Evolutionary conservation across 2,888 invertebrate genomes (phyloP), one percentile per base, ranked within the genome.

Genomic region (Tenthredo livida): DNA sequence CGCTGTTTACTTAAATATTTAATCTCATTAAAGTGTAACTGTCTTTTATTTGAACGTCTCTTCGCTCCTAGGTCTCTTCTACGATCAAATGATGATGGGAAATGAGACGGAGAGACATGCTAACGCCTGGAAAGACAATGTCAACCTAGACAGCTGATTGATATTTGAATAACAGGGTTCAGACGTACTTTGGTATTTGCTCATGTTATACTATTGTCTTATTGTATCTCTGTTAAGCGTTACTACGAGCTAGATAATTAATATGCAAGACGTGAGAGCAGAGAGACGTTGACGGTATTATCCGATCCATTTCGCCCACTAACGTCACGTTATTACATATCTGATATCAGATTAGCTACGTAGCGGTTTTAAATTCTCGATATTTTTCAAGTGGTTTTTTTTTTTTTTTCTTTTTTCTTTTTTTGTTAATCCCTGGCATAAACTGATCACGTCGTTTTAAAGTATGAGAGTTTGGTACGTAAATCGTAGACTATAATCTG

Each of bases 111-210:
- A 61, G 40, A 2, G 9, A 33, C 10, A 58, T 54, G 33, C 4
- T 9, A 29, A 58, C 54, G 21, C 61, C 37, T 61, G 4, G 50
- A 2, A 80, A 37, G 5, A 80, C 58, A 80, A 61, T 61, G 80
- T 80, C 80, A 80, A 61, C 80, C 21, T 29, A 80, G 80, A 80
- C 80, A 50, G 80, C 61, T 80, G 80, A 80, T 80, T 80, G 80
- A 80, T 80, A 80, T 80, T 80, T 80, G 58, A 80, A 80, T 61
- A 80, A 80, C 80, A 21, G 80, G 25, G 25, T 80, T 80, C 12
- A 80, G 61, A n/a, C 58, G 58, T 29, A 80, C 61, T 80, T 61
- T 40, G 43, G 80, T 80, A 80, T 80, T 80, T 80, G 80, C 80
- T 21, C 80, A 29, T 33, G 29, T 47, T 54, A 78, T 29, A 61